Percentiles rank a stretch among this genome's conserved stretches.
Evolutionary conservation across 2,888 invertebrate species (phyloP).

Genomic region (Acronicta psi): DNA sequence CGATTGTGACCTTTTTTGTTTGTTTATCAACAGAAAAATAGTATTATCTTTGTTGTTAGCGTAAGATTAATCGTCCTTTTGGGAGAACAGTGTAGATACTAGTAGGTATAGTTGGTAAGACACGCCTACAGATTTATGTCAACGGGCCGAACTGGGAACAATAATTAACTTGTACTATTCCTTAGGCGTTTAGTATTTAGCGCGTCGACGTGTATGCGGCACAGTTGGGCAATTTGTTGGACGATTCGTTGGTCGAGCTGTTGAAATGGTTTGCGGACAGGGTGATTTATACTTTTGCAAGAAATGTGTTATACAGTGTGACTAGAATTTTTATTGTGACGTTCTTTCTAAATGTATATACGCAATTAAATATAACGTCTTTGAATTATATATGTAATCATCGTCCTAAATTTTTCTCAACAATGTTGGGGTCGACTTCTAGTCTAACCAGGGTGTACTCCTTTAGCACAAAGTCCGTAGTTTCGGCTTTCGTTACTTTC

Average conservation of each 20-base stretch:
- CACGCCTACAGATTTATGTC: constrained; percentile 48
- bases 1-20: no score
- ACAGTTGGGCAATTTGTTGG: constrained; percentile 22
- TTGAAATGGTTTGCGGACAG: constrained; percentile 12
- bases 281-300: no score
- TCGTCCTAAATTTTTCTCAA: no score
- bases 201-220: constrained; percentile 43
- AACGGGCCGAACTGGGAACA: constrained; percentile 41
- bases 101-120: constrained; percentile 8
- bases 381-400: no score
- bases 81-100: constrained; percentile 20
- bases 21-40: constrained; percentile 38
- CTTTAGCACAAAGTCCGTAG: no score
- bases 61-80: constrained; percentile 39
- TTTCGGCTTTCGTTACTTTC: no score
- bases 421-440: no score
- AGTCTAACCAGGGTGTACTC: no score
- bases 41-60: constrained; percentile 42
- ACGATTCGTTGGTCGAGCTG: constrained; percentile 1
- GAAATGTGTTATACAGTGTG: no score
- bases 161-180: constrained; percentile 51
- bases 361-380: no score
- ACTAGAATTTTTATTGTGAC: no score
- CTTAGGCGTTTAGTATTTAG: constrained; percentile 41
- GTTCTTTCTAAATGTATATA: no score